Evolutionary conservation across 2,888 invertebrate species (phyloP), one percentile per base, ranked within the genome.

Genomic region (Cephalotes varians): DNA sequence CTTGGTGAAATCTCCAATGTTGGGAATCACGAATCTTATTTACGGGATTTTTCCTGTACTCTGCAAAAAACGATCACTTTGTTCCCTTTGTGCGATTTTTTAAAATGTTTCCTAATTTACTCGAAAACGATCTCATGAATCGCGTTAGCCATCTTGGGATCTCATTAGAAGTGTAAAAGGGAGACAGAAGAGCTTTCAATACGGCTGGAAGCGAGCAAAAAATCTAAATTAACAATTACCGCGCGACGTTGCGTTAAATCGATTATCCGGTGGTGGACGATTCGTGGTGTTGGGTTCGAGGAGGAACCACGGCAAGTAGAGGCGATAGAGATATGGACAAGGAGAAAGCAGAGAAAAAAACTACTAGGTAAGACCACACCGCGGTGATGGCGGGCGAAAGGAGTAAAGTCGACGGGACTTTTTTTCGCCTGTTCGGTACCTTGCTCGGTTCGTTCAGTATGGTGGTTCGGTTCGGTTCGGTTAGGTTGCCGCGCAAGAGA

Each of bases 401-500:
- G 85, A 83, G 83, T 67, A 25, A 54, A 72, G 71, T 69, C 54
- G 77, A 44, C 69, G 79, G 37, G 79, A 47, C 77, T 85, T 83
- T 85, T 83, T 72, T 76, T 71, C 40, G 44, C 21, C 60, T 9
- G 65, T 40, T 40, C 81, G 65, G 74, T 82, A 62, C 49, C 62
- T 83, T 76, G 88, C 81, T 87, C 82, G 83, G 88, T 85, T 87
- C 83, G 73, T 84, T 79, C 82, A 34, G 34, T 25, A 37, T 37
- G 44, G 44, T 56, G 44, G 74, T 73, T 82, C 81, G 88, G 86
- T 73, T 82, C 76, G 88, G 86, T 77, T 87, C 84, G 85, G 89
- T 83, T 85, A 79, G 74, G 85, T 67, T 84, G 82, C 83, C 84
- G 88, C 74, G 86, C 88, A 85, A 85, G 56, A 88, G 87, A 76